Percentiles rank a stretch among this genome's conserved stretches.
Conservation (phyloP, 2,888 invertebrate genomes). For the Lithosia quadra region DNA sequence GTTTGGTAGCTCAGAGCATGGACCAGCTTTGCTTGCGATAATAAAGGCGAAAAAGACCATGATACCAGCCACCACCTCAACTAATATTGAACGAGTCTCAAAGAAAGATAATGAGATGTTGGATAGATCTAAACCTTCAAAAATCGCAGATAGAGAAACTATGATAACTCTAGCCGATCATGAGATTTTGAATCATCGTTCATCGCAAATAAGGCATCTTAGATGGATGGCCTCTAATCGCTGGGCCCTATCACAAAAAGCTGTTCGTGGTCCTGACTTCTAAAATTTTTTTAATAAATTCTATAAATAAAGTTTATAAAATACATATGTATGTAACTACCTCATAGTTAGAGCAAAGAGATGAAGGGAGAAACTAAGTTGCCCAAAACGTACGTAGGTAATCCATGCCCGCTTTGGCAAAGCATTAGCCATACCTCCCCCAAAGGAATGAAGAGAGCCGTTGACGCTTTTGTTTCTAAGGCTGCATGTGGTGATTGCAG, state of each 20-base stretch:
- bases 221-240: slow-evolving; percentile 70
- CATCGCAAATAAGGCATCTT: slow-evolving; percentile 26
- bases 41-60: neutral
- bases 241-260: slow-evolving; percentile 70
- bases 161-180: neutral
- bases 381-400: neutral
- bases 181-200: slow-evolving; percentile 1
- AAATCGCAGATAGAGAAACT: slow-evolving; percentile 7
- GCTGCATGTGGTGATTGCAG: no score
- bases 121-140: neutral
- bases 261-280: slow-evolving; percentile 74
- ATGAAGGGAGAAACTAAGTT: neutral
- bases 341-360: neutral
- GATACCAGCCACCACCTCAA: neutral
- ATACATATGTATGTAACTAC: neutral
- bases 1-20: neutral
- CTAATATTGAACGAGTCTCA: neutral
- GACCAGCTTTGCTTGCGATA: neutral
- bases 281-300: slow-evolving; percentile 41
- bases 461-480: no score
- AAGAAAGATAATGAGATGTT: slow-evolving; percentile 1
- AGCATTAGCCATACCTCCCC: no score
- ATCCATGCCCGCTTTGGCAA: neutral
- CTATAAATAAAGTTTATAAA: neutral
- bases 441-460: no score